Conservation (phyloP, 2,888 invertebrate species). For the Caenorhabditis virilis region DNA sequence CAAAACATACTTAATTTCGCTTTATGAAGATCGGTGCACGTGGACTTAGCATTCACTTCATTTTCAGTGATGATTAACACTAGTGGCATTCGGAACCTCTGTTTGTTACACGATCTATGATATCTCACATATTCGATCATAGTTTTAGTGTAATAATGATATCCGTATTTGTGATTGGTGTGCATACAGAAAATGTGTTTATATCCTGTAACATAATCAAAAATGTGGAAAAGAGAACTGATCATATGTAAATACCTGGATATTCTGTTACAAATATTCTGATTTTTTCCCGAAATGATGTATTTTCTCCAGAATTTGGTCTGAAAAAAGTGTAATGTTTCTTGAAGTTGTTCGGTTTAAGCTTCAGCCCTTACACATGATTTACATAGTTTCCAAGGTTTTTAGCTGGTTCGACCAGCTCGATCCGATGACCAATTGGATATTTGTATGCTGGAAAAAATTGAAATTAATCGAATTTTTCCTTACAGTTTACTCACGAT, state of each 20-base stretch:
- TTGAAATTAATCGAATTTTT: neutral
- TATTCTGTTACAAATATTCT: neutral
- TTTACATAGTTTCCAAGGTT: neutral
- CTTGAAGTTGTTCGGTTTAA: neutral
- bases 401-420: neutral
- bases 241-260: no score
- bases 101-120: neutral
- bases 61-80: neutral
- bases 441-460: neutral
- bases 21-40: neutral
- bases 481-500: neutral
- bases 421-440: neutral
- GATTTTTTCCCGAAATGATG: neutral
- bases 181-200: neutral
- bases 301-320: no score
- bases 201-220: no score
- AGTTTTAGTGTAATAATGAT: constrained; percentile 1
- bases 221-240: no score
- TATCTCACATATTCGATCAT: neutral
- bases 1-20: neutral
- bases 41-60: neutral
- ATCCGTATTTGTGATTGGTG: neutral
- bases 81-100: neutral
- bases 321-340: no score
- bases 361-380: neutral